phyloP scores from a whole-genome alignment of 2,888 invertebrate genomes.

The Amphipyra tragopoginis region DNA sequence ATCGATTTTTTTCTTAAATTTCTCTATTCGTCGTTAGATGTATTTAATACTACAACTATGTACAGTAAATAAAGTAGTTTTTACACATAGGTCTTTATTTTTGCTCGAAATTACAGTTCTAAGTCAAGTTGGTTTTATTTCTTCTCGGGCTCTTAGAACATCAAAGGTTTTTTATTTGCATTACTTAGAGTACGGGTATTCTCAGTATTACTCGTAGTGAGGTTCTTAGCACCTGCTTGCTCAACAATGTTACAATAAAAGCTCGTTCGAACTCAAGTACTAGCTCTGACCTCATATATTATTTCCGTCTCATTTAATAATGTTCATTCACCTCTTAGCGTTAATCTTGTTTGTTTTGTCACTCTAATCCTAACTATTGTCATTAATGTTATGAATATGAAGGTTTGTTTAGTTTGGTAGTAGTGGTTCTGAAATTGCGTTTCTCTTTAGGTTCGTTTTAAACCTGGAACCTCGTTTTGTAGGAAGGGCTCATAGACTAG shows the following conservation, averaged over 20 bases:
- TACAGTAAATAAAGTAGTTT: too few species aligned
- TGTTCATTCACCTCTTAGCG: constrained; percentile 44
- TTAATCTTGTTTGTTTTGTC: constrained; percentile 40
- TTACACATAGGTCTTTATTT: too few species aligned
- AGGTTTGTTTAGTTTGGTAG: constrained; percentile 3
- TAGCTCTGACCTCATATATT: constrained; percentile 43
- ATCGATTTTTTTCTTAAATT: too few species aligned
- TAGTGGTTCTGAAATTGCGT: constrained; percentile 2
- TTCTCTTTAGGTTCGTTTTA: neutral
- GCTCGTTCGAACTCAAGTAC: constrained; percentile 21
- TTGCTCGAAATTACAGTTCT: too few species aligned
- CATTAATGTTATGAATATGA: constrained; percentile 8
- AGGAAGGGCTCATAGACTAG: too few species aligned
- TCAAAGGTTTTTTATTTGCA: neutral
- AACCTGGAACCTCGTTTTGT: too few species aligned
- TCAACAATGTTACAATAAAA: constrained; percentile 18
- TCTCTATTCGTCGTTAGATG: too few species aligned
- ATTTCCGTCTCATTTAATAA: constrained; percentile 51
- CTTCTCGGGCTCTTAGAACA: too few species aligned
- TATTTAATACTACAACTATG: too few species aligned
- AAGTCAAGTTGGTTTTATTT: too few species aligned
- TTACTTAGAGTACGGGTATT: too few species aligned
- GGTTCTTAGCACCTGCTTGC: constrained; percentile 5
- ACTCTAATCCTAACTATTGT: constrained; percentile 16
- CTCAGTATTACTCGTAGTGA: neutral